These are phyloP conservation scores for Pardosa pseudoannulata DNA, from an alignment of 2,888 invertebrate species.

Conservation along the genomic window DNA sequence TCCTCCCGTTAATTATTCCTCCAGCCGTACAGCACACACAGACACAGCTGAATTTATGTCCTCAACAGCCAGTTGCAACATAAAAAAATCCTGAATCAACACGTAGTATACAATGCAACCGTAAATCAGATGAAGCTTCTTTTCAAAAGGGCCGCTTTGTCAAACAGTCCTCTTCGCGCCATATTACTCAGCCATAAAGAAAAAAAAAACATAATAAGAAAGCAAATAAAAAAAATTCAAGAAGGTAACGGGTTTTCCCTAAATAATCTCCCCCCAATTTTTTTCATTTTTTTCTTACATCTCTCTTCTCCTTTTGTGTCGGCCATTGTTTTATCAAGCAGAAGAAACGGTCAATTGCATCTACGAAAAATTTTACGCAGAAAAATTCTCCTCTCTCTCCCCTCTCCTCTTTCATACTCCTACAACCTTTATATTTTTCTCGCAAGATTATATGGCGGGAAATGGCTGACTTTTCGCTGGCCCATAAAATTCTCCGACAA, in stretches of 20 bases:
- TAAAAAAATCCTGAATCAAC: conserved; percentile 24
- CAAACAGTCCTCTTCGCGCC: conserved; percentile 8
- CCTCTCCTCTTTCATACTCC: no score
- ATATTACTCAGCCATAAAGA: conserved; percentile 22
- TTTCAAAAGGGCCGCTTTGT: conserved; percentile 42
- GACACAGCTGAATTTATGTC: conserved; percentile 3
- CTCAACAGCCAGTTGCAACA: background rate
- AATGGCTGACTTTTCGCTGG: conserved; percentile 46
- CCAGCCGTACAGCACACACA: background rate
- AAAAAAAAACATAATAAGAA: conserved; percentile 13
- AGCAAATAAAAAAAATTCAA: conserved; percentile 2
- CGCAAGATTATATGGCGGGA: conserved; percentile 52
- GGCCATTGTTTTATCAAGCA: conserved; percentile 38
- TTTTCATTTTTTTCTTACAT: no score
- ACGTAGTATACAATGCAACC: conserved; percentile 41
- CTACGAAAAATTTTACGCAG: background rate
- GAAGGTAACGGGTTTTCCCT: conserved; percentile 22
- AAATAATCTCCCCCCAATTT: background rate
- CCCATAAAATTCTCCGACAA: conserved; percentile 12
- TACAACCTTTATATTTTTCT: conserved; percentile 21
- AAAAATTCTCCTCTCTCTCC: conserved; percentile 1
- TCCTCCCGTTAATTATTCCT: no score
- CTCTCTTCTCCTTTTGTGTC: no score
- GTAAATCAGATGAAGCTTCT: conserved; percentile 28
- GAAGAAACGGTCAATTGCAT: conserved; percentile 51